Percentiles rank a stretch among this genome's conserved stretches.
Evolutionary conservation across 2,797 vertebrate species (phyloP).

Genomic region (Telmatherina bonti): DNA sequence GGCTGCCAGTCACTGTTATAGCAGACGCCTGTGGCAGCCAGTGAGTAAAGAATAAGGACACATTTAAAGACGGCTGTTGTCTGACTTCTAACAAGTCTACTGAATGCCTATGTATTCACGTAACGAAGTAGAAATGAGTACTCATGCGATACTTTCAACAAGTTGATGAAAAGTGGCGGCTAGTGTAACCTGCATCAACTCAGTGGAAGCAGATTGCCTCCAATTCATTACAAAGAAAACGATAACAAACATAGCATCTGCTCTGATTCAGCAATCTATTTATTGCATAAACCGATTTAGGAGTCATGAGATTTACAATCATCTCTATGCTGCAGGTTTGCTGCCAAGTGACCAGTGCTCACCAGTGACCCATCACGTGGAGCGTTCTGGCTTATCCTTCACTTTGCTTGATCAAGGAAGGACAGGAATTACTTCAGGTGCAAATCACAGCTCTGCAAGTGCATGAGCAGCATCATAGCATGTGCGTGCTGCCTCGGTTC

Average conservation of each 20-base stretch:
- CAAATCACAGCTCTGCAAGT: slow-evolving; percentile 8
- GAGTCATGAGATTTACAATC: slow-evolving; percentile 66
- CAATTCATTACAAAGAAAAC: slow-evolving; percentile 44
- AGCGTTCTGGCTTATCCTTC: background rate
- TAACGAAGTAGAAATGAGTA: background rate
- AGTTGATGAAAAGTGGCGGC: background rate
- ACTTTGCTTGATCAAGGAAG: slow-evolving; percentile 6
- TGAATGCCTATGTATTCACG: background rate
- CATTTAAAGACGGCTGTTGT: background rate
- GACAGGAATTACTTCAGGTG: slow-evolving; percentile 17
- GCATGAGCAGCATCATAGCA: background rate
- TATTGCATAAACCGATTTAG: slow-evolving; percentile 61
- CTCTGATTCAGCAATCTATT: slow-evolving; percentile 47
- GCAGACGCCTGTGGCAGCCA: no score
- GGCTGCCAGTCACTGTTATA: no score
- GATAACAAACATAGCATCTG: slow-evolving; percentile 48
- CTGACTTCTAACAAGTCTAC: background rate
- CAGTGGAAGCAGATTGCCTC: slow-evolving; percentile 19
- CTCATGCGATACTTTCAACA: background rate
- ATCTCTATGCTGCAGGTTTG: slow-evolving; percentile 31
- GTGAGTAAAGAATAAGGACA: background rate
- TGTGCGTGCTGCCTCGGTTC: background rate
- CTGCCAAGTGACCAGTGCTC: slow-evolving; percentile 22
- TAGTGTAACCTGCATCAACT: background rate
- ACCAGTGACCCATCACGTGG: slow-evolving; percentile 36